Percentiles rank a stretch among this genome's conserved stretches.
phyloP scores from a whole-genome alignment of 2,797 vertebrate genomes.

The Crenuchus spilurus region DNA sequence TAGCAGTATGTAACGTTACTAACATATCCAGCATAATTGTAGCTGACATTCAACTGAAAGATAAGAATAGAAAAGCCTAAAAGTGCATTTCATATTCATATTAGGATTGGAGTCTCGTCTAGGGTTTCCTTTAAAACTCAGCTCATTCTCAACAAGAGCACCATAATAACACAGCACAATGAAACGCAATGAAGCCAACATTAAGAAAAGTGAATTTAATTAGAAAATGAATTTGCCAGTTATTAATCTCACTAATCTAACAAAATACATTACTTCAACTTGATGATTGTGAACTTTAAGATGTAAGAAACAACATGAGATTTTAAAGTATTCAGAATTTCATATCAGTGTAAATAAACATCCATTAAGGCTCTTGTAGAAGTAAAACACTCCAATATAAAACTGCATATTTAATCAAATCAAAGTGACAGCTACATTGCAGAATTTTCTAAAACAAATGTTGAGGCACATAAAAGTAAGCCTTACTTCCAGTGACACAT shows the following conservation, averaged over 20 bases:
- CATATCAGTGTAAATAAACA: not conserved
- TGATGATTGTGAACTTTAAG: no score
- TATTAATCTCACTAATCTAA: not conserved
- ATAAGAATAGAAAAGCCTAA: no score
- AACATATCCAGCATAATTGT: no score
- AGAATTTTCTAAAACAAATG: not conserved
- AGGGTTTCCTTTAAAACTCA: not conserved
- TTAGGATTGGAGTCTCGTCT: no score
- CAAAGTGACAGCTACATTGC: not conserved
- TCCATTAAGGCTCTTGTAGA: no score
- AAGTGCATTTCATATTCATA: no score
- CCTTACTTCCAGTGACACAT: not conserved
- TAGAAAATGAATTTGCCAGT: not conserved
- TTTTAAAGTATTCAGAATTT: no score
- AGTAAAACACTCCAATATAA: not conserved
- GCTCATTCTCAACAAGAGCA: not conserved
- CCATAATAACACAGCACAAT: not conserved
- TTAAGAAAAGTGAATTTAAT: not conserved
- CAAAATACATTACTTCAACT: no score
- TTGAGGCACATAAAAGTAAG: not conserved
- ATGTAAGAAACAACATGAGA: no score
- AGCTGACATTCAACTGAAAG: no score
- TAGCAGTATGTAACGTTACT: no score
- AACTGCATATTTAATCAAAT: not conserved
- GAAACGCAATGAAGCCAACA: not conserved